Percentiles rank a stretch among this genome's conserved stretches.
Evolutionary conservation across 2,888 invertebrate genomes (phyloP).

Genomic region (Therioaphis trifolii): DNA sequence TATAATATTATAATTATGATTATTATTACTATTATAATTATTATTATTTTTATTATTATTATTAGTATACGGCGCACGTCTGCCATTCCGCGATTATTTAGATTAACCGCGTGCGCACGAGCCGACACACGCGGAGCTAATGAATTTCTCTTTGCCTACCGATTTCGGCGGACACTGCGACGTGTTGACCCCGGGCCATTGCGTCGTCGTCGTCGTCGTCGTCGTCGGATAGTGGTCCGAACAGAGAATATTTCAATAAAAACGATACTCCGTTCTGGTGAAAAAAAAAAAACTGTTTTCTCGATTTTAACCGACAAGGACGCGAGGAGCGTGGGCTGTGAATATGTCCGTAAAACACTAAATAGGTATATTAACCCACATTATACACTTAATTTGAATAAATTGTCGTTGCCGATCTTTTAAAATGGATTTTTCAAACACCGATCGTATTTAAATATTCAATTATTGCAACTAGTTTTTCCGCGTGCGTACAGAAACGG

Average conservation of each 20-base stretch:
- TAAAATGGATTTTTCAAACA: too few species aligned
- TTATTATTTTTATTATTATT: neutral
- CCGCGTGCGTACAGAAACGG: neutral
- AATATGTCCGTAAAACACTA: neutral
- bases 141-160: neutral
- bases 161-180: constrained; percentile 5
- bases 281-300: neutral
- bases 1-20: too few species aligned
- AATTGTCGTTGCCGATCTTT: neutral
- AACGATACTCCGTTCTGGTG: neutral
- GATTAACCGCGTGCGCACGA: neutral
- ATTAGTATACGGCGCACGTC: neutral
- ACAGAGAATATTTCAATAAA: neutral
- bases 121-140: neutral
- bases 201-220: too few species aligned
- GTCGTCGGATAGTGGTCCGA: constrained; percentile 12
- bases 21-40: neutral
- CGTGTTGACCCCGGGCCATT: constrained; percentile 32
- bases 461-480: neutral
- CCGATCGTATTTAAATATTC: too few species aligned
- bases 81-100: neutral
- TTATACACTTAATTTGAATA: neutral
- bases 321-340: neutral
- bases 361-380: neutral
- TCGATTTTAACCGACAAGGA: neutral